A percentile compares a stretch with the other conserved stretches of the same genome.
These are phyloP conservation scores for Athetis lepigone DNA, from an alignment of 2,888 invertebrate genomes.

Conservation along the genomic window DNA sequence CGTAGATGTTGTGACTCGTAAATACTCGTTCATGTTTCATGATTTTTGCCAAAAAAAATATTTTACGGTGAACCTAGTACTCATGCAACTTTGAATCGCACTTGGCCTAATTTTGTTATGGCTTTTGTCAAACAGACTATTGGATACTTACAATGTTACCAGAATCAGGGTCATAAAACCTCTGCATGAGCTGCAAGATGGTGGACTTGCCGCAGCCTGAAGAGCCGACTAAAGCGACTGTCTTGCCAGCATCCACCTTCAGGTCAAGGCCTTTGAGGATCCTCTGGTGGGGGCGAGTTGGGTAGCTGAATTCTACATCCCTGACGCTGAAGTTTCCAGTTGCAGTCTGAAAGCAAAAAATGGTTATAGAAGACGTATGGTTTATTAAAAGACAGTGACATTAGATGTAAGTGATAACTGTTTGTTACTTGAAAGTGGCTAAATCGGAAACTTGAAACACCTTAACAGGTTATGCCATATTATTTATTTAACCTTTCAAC, in stretches of 20 bases:
- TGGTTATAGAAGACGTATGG: not conserved
- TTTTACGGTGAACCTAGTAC: too few relatives aligned
- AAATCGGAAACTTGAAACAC: too few relatives aligned
- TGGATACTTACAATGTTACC: conserved; percentile 84
- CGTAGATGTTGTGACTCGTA: too few relatives aligned
- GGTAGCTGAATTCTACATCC: conserved; percentile 94
- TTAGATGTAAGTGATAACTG: too few relatives aligned
- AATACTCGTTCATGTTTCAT: too few relatives aligned
- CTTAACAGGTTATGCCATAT: too few relatives aligned
- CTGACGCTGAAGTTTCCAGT: conserved; percentile 93
- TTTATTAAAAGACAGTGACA: too few relatives aligned
- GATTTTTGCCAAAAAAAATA: too few relatives aligned
- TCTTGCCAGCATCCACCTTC: conserved; percentile 93
- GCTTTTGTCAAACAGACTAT: not conserved
- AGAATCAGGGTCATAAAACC: conserved; percentile 94
- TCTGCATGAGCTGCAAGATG: conserved; percentile 93
- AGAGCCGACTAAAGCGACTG: conserved; percentile 93
- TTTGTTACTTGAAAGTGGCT: too few relatives aligned
- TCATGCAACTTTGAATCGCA: too few relatives aligned
- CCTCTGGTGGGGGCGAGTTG: conserved; percentile 93
- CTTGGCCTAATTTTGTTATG: too few relatives aligned
- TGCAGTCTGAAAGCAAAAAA: conserved; percentile 80
- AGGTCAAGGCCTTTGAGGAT: conserved; percentile 93
- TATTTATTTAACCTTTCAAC: too few relatives aligned
- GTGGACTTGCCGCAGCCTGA: conserved; percentile 96